Evolutionary conservation across 2,797 vertebrate species (phyloP), one percentile per base, ranked within the genome.

Genomic region (Nannoperca australis): DNA sequence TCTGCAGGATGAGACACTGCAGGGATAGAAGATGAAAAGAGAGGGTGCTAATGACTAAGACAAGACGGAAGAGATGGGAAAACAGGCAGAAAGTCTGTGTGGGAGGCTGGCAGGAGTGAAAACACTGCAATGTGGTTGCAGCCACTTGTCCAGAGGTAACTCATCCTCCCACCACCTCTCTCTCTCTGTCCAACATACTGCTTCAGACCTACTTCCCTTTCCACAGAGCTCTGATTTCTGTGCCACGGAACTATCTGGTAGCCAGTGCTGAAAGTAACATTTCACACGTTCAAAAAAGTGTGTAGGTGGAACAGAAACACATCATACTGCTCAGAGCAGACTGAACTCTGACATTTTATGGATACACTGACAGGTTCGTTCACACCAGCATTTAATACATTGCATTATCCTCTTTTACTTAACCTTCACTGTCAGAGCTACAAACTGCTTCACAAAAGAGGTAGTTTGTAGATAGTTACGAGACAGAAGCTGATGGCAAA

Each of bases 141-240:
- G 12, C 50, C 30, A 61, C 73, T 81, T 27, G 59, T 70, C 53
- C 72, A 65, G 55, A 72, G 73, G 61, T 81, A 80, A 71, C 78
- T 75, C 76, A 44, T 70, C 79, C 44, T 72, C 73, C 76, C 50
- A 72, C 79, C 73, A 22, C 24, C 71, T 42, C 38, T 59, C 45
- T 73, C 78, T 62, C 61, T 36, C 54, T 11, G 36, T 82, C 67
- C 61, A 61, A 82, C 76, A 85, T 73, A 83, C 85, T 38, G 67
- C 73, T 66, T 67, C 62, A 90, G 89, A 92, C 92, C 92, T 88
- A 92, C 77, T 92, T 91, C 73, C 40, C 67, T 56, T 50, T 78
- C 58, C 71, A 54, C 15, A 2, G 4, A 70, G 76, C 73, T 79
- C 78, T 2, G 8, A 22, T 79, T 86, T 67, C 84, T 66, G 44